These are phyloP conservation scores for Pseudococcus viburni DNA, from an alignment of 2,888 invertebrate genomes.

Conservation along the genomic window DNA sequence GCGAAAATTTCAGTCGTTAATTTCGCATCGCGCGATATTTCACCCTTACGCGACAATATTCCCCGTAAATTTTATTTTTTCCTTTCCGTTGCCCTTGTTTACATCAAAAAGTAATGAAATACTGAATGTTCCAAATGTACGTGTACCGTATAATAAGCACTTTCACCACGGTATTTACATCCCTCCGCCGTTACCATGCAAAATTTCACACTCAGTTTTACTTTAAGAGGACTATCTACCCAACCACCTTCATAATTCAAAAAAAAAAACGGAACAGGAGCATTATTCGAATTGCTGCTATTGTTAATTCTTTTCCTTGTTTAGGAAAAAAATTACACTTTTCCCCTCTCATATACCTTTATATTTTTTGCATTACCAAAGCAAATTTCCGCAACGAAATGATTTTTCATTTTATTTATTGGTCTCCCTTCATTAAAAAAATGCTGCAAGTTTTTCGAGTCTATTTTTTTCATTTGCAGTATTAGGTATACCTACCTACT, in stretches of 20 bases:
- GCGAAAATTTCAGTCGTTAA: constrained; percentile 21
- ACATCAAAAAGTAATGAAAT: constrained; percentile 47
- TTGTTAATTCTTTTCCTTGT: constrained; percentile 57
- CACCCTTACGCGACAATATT: constrained; percentile 27
- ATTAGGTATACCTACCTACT: background rate
- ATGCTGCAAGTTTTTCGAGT: constrained; percentile 32
- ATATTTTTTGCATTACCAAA: constrained; percentile 60
- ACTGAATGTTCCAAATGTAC: constrained; percentile 58
- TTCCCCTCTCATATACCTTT: constrained; percentile 22
- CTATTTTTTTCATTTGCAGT: constrained; percentile 5
- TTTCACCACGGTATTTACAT: background rate
- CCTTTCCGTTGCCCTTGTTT: background rate
- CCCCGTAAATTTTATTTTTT: constrained; percentile 11
- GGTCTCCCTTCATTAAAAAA: constrained; percentile 58
- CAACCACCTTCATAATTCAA: constrained; percentile 49
- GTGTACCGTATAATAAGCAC: constrained; percentile 52
- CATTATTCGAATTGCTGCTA: constrained; percentile 57
- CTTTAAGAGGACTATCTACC: constrained; percentile 29
- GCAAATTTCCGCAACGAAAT: constrained; percentile 46
- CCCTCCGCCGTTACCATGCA: background rate
- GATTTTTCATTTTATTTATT: constrained; percentile 53
- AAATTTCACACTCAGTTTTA: constrained; percentile 40
- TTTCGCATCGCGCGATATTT: constrained; percentile 37
- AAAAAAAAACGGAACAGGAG: constrained; percentile 4
- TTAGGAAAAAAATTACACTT: background rate